phyloP scores from a whole-genome alignment of 2,888 invertebrate species.

The Patella caerulea region DNA sequence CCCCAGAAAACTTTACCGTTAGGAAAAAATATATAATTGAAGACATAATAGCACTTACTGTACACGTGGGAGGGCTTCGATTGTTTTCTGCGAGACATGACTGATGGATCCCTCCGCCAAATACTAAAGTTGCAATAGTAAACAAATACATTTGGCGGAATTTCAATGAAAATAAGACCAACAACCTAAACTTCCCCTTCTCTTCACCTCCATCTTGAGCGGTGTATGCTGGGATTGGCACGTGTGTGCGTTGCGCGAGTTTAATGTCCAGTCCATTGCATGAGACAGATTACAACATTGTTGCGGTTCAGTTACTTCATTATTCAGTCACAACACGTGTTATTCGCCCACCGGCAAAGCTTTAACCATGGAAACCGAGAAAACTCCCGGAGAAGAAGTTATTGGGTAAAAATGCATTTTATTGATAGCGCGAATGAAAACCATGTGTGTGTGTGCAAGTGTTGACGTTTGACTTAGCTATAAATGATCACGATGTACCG shows the following conservation, averaged over 20 bases:
- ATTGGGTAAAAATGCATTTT: constrained; percentile 24
- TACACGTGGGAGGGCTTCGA: constrained; percentile 59
- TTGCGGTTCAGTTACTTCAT: no score
- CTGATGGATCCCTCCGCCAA: constrained; percentile 41
- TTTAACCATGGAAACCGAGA: no score
- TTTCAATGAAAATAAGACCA: constrained; percentile 51
- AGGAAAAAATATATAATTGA: constrained; percentile 16
- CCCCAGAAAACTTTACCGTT: constrained; percentile 37
- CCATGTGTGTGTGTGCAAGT: not conserved
- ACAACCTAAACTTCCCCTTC: constrained; percentile 51
- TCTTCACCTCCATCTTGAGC: constrained; percentile 57
- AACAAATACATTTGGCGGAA: constrained; percentile 44
- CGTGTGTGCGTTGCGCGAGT: constrained; percentile 28
- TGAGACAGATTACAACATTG: no score
- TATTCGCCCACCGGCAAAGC: no score
- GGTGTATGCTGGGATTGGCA: constrained; percentile 55
- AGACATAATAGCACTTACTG: constrained; percentile 45
- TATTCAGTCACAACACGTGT: no score
- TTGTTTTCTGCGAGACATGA: constrained; percentile 63
- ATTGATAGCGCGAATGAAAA: not conserved
- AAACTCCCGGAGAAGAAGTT: constrained; percentile 17
- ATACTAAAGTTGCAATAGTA: constrained; percentile 37
- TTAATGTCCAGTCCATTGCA: no score
- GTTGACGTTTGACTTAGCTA: not conserved
- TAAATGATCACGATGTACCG: no score